Evolutionary conservation across 2,113 vertebrate genomes (phyloP).

Genomic region (Tragelaphus imberbis): DNA sequence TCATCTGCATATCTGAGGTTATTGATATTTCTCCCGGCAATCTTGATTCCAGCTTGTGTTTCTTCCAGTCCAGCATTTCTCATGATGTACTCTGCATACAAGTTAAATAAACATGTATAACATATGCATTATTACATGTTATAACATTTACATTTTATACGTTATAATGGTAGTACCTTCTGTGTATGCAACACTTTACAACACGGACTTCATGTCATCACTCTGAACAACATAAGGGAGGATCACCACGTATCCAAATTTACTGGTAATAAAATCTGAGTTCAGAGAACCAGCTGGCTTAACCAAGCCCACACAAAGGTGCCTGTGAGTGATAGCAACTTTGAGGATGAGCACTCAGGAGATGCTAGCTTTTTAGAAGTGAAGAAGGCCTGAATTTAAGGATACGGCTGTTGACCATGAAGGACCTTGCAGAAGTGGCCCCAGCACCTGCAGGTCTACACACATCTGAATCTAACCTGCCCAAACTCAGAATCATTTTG

Average conservation of each 20-base stretch:
- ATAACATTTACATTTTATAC: not conserved
- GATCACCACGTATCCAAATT: not conserved
- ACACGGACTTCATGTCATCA: not conserved
- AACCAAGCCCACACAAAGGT: not conserved
- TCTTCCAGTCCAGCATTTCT: no score
- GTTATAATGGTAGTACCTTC: not conserved
- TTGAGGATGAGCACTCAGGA: not conserved
- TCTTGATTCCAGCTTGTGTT: no score
- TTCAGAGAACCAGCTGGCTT: not conserved
- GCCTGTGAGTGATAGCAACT: not conserved
- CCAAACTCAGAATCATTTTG: not conserved
- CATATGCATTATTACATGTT: not conserved
- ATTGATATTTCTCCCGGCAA: no score
- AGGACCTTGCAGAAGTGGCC: not conserved
- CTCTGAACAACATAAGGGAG: not conserved
- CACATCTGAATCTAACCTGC: not conserved
- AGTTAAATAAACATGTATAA: no score
- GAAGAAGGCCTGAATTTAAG: not conserved
- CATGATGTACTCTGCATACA: no score
- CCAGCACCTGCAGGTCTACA: not conserved
- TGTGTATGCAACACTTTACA: not conserved
- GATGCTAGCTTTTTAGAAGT: not conserved
- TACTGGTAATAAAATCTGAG: not conserved
- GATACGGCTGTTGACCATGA: fast-evolving
- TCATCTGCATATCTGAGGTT: no score